phyloP scores from a whole-genome alignment of 2,888 invertebrate species.

The Blera fallax region DNA sequence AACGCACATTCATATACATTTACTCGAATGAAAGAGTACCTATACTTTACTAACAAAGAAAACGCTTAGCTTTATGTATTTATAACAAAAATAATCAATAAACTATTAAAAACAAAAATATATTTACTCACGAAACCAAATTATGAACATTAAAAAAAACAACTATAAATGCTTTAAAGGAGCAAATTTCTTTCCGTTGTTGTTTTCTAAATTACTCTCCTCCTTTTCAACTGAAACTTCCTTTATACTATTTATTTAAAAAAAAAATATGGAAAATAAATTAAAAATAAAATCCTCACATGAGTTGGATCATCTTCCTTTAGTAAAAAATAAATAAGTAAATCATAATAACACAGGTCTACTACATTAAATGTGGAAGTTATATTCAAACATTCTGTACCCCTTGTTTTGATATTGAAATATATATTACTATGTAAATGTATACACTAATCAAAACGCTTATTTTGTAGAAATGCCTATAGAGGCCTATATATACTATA shows the following conservation, averaged over 20 bases:
- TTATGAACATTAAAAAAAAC: neutral
- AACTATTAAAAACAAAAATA: neutral
- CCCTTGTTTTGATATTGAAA: conserved; percentile 23
- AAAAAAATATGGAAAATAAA: neutral
- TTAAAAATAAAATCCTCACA: neutral
- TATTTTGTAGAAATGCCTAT: conserved; percentile 52
- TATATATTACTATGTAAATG: conserved; percentile 29
- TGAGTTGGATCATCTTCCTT: neutral
- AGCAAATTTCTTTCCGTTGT: neutral
- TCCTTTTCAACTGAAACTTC: neutral
- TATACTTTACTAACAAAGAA: conserved; percentile 51
- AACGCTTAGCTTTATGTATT: conserved; percentile 64
- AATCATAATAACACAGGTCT: neutral
- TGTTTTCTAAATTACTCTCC: neutral
- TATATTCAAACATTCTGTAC: conserved; percentile 7
- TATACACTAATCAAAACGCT: conserved; percentile 45
- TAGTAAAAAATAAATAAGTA: neutral
- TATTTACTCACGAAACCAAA: conserved; percentile 3
- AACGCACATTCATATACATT: conserved; percentile 56
- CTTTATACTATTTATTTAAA: neutral
- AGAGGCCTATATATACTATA: conserved; percentile 39
- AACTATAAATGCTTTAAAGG: neutral
- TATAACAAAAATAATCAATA: conserved; percentile 32
- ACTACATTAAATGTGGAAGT: neutral
- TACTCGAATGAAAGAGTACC: conserved; percentile 38